phyloP scores from a whole-genome alignment of 2,113 vertebrate species.

The Eonycteris spelaea region DNA sequence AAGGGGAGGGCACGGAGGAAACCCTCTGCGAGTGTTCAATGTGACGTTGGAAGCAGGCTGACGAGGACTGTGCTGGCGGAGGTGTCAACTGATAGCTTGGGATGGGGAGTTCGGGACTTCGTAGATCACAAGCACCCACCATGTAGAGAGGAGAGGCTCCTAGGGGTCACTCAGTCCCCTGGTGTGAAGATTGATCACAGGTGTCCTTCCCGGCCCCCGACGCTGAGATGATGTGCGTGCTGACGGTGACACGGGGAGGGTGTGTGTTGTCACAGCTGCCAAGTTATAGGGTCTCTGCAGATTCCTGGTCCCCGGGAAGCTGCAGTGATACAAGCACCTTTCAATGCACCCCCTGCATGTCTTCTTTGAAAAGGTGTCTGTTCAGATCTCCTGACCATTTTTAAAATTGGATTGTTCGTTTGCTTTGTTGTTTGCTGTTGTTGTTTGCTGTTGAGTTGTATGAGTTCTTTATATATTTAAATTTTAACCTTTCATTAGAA shows the following conservation, averaged over 20 bases:
- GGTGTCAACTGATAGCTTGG: too few relatives aligned
- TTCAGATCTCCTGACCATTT: neutral
- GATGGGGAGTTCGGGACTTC: too few relatives aligned
- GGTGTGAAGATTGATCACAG: rapidly evolving
- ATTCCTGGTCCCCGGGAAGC: too few relatives aligned
- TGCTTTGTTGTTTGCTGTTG: too few relatives aligned
- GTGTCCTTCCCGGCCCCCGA: rapidly evolving
- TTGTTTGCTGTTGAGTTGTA: neutral
- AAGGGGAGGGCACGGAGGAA: too few relatives aligned
- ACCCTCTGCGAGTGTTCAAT: rapidly evolving
- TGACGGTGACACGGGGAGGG: neutral
- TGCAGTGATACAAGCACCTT: neutral
- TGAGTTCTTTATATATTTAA: neutral
- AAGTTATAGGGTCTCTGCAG: neutral
- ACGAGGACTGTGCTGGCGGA: too few relatives aligned
- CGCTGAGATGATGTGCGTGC: rapidly evolving
- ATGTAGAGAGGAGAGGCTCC: neutral
- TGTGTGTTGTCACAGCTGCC: neutral
- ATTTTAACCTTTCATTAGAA: neutral
- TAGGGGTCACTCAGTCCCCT: neutral
- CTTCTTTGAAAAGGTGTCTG: neutral
- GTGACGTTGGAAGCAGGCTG: too few relatives aligned
- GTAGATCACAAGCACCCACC: too few relatives aligned
- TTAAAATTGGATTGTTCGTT: neutral
- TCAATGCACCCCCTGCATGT: neutral